Evolutionary conservation across 2,888 invertebrate species (phyloP), one percentile per base, ranked within the genome.

Genomic region (Tethea ocularis): DNA sequence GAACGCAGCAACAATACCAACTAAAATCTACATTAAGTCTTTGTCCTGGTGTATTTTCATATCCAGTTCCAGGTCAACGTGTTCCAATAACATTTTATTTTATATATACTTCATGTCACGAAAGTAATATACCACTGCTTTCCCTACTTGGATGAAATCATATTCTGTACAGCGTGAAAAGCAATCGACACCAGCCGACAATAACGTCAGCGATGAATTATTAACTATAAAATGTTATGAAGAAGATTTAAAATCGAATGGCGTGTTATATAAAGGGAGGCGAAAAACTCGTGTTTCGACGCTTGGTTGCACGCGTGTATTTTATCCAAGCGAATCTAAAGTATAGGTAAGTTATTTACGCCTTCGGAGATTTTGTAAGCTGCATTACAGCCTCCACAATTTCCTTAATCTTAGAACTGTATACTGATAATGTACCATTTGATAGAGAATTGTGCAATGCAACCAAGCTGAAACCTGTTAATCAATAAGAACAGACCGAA

Each of bases 121-220:
- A 78, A 74, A 80, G 80, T 76, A 78, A 79, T 78, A 79, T 65
- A 66, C 71, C 75, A 75, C 75, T 75, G 83, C 84, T 87, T 87
- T 88, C 86, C 81, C 83, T 72, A 69, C 67, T 77, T 71, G 70
- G 76, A 84, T 84, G 77, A 86, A 86, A 88, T 87, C 83, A 84
- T 84, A 86, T 83, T 82, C 81, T 74, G 72, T 71, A 73, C 74
- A 72, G 72, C 75, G 81, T 82, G 79, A 83, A 87, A 83, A 82
- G 80, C 80, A 78, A 84, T 84, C 78, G 77, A 80, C 80, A 77
- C 77, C 69, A 66, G 65, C 61, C 58, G 46, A 20, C 46, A n/a
- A 57, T 56, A 33, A 51, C 36, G 51, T 51, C 60, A 56, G 53
- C 64, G 63, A 55, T 57, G 59, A 23, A 72, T 64, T 67, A 61